Evolutionary conservation across 2,888 invertebrate genomes (phyloP), one percentile per base, ranked within the genome.

Genomic region (Ceriagrion tenellum): DNA sequence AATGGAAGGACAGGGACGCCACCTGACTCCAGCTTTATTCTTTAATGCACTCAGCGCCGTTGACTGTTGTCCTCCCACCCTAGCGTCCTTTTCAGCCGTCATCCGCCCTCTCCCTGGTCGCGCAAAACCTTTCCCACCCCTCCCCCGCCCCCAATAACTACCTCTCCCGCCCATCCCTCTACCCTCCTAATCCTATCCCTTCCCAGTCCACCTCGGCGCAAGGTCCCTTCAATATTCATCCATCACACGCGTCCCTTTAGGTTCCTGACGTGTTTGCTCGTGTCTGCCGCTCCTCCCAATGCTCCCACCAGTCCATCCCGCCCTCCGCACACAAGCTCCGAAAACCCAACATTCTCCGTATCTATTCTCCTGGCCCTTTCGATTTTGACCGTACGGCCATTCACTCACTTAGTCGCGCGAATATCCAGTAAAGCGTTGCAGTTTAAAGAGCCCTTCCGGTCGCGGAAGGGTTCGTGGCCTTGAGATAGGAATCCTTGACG

Each of bases 161-260:
- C 12, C 26, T 26, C 23, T 3, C 69, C 26, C 4, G 4, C 26
- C 69, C 12, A 20, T 26, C 10, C 26, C 59, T n/a, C 18, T 26
- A 1, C 69, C 69, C 26, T n/a, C 2, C 69, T 1, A 23, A 69
- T 26, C 20, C 59, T 59, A 20, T 1, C 69, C n/a, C n/a, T 23
- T n/a, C 69, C 69, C 88, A 55, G 55, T 26, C 89, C 89, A 55
- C 89, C 47, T 18, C 26, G 26, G 40, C 69, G 26, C 93, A 93
- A 69, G 69, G 35, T 93, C 69, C 47, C 69, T 93, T 93, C 74
- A 93, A 93, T 93, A 93, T 93, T 93, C 93, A 93, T 93, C 93
- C 35, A 69, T 93, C 93, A 93, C 93, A 69, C 35, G 74, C 40
- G 69, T n/a, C 69, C 69, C 59, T 59, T 20, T 20, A 2, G 23